Evolutionary conservation across 1,140 invertebrate species (phyloP).

Genomic region (Cydia strobilella): DNA sequence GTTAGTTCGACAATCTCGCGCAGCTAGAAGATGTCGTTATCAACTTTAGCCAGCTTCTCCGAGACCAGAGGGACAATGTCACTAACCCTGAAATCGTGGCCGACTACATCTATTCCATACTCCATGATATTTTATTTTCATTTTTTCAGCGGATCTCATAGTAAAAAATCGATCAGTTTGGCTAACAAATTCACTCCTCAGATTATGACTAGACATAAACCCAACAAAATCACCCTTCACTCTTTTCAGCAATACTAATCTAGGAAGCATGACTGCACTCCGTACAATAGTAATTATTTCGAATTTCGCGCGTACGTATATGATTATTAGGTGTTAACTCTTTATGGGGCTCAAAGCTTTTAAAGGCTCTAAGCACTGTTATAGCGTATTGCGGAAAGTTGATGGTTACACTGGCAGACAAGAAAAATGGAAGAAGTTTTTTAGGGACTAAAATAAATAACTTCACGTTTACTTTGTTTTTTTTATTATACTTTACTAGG

Average conservation of each 20-base stretch:
- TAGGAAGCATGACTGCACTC: neutral
- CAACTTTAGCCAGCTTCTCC: too few relatives aligned
- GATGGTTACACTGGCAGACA: slow-evolving; percentile 7
- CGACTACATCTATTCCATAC: too few relatives aligned
- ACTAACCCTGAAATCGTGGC: too few relatives aligned
- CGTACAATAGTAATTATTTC: slow-evolving; percentile 11
- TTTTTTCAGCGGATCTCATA: too few relatives aligned
- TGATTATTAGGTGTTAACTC: slow-evolving; percentile 22
- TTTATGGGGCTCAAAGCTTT: slow-evolving; percentile 24
- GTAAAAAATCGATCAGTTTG: too few relatives aligned
- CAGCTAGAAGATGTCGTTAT: too few relatives aligned
- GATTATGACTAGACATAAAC: too few relatives aligned
- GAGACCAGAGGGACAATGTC: too few relatives aligned
- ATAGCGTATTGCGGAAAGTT: slow-evolving; percentile 14
- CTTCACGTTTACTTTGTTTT: neutral
- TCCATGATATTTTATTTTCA: too few relatives aligned
- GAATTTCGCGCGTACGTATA: slow-evolving; percentile 15
- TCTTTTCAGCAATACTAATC: neutral
- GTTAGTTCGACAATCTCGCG: too few relatives aligned
- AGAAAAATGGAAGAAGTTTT: neutral
- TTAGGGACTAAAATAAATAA: neutral
- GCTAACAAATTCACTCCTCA: too few relatives aligned
- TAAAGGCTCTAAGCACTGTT: slow-evolving; percentile 20
- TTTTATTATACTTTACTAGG: too few relatives aligned
- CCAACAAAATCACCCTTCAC: neutral